A percentile compares a stretch with the other conserved stretches of the same genome.
Conservation (phyloP, 1,140 invertebrate species). For the Pseudomyrmex sp. region DNA sequence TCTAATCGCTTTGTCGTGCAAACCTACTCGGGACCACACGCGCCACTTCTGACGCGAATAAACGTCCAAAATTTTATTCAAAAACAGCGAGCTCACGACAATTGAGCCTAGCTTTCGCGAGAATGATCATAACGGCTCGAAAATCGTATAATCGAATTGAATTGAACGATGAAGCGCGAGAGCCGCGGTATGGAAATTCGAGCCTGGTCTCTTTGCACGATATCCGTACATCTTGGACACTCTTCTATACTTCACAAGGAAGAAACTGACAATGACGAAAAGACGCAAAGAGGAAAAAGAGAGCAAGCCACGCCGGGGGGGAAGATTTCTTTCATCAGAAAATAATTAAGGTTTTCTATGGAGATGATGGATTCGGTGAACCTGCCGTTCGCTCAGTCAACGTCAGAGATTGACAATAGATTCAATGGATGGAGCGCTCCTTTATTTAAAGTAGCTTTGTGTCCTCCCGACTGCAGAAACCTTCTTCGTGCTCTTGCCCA, state of each 20-base stretch:
- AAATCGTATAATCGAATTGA: neutral
- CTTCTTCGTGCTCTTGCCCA: conserved; percentile 72
- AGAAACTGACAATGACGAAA: conserved; percentile 45
- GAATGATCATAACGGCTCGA: neutral
- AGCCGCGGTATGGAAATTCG: neutral
- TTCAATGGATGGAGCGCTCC: conserved; percentile 84
- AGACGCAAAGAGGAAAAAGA: conserved; percentile 64
- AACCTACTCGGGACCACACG: conserved; percentile 35
- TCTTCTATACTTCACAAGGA: conserved; percentile 8
- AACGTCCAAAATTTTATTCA: conserved; percentile 42
- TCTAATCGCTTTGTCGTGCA: conserved; percentile 69
- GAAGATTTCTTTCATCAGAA: conserved; percentile 84
- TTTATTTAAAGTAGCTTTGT: conserved; percentile 86
- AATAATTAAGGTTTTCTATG: conserved; percentile 86
- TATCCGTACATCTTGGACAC: conserved; percentile 14
- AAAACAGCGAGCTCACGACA: neutral
- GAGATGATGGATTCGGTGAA: conserved; percentile 84
- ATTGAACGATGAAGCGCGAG: neutral
- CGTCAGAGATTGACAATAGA: conserved; percentile 85
- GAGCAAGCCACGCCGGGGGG: conserved; percentile 68
- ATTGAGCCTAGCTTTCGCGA: neutral
- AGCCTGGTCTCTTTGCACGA: neutral
- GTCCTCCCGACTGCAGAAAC: conserved; percentile 74
- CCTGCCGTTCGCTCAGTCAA: conserved; percentile 84
- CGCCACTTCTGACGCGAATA: conserved; percentile 29